phyloP scores from a whole-genome alignment of 2,888 invertebrate genomes.

The Erebia palarica region DNA sequence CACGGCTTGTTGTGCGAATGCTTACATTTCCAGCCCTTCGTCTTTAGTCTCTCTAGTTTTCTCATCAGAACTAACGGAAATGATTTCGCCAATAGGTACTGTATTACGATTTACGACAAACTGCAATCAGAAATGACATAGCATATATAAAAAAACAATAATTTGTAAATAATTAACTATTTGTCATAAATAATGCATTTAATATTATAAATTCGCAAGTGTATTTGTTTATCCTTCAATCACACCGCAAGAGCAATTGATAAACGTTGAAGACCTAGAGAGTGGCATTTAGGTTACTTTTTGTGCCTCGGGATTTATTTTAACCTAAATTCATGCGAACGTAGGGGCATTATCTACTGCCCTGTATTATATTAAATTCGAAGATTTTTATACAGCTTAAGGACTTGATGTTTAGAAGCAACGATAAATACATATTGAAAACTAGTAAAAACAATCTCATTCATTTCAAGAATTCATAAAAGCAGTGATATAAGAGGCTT shows the following conservation, averaged over 20 bases:
- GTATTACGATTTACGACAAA: conserved; percentile 74
- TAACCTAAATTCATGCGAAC: too few relatives aligned
- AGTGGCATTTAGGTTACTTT: conserved; percentile 34
- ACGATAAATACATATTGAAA: not conserved
- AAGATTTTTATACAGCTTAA: too few relatives aligned
- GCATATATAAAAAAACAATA: conserved; percentile 62
- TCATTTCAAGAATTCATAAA: conserved; percentile 25
- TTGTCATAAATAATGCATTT: too few relatives aligned
- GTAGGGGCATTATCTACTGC: too few relatives aligned
- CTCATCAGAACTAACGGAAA: conserved; percentile 80
- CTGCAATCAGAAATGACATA: conserved; percentile 78
- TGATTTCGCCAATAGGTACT: conserved; percentile 77
- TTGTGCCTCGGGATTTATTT: too few relatives aligned
- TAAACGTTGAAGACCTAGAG: too few relatives aligned
- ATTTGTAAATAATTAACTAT: too few relatives aligned
- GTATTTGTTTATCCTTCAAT: too few relatives aligned
- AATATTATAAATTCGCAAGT: too few relatives aligned
- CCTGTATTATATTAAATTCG: too few relatives aligned
- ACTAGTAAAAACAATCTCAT: conserved; percentile 14
- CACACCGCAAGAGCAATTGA: too few relatives aligned
- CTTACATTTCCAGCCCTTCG: conserved; percentile 76
- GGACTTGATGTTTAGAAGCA: too few relatives aligned
- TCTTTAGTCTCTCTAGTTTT: conserved; percentile 82
- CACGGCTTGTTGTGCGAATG: conserved; percentile 79
- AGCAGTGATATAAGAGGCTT: conserved; percentile 33